These are phyloP conservation scores for Andrena marginata DNA, from an alignment of 2,888 invertebrate genomes.

Conservation along the genomic window DNA sequence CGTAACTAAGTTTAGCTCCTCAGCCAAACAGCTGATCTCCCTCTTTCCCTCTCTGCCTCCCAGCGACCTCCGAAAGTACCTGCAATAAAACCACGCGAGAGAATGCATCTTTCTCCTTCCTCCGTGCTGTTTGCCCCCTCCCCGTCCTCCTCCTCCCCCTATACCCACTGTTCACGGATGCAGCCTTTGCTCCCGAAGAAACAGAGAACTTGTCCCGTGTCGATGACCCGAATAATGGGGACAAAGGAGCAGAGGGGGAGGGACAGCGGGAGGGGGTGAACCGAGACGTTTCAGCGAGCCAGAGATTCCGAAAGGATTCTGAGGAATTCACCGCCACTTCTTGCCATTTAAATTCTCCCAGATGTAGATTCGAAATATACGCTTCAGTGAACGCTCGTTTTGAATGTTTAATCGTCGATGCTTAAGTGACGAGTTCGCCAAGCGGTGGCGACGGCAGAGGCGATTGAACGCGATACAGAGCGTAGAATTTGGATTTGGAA, in stretches of 20 bases:
- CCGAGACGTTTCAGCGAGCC: slow-evolving; percentile 3
- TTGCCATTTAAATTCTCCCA: no score
- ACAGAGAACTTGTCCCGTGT: slow-evolving; percentile 54
- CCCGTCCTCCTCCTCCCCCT: background rate
- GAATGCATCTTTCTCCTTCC: slow-evolving; percentile 9
- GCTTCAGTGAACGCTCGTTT: no score
- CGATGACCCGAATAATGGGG: slow-evolving; percentile 61
- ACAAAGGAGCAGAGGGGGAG: slow-evolving; percentile 17
- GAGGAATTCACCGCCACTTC: background rate
- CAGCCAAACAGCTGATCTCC: slow-evolving; percentile 61
- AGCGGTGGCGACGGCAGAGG: no score
- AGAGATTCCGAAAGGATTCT: slow-evolving; percentile 27
- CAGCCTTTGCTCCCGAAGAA: slow-evolving; percentile 32
- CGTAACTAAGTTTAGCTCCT: slow-evolving; percentile 64
- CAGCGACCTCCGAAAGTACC: slow-evolving; percentile 60
- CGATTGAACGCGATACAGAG: no score
- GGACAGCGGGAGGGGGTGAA: slow-evolving; percentile 15
- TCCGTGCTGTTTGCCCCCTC: background rate
- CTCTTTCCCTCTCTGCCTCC: slow-evolving; percentile 10
- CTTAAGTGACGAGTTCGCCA: no score
- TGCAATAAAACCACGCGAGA: slow-evolving; percentile 58
- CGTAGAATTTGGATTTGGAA: no score
- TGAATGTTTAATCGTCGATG: no score
- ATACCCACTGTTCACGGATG: slow-evolving; percentile 29
- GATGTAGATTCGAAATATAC: no score